Base-by-base conservation (phyloP, 2,797 vertebrate species). In the Neosilurus hyrtlii region DNA sequence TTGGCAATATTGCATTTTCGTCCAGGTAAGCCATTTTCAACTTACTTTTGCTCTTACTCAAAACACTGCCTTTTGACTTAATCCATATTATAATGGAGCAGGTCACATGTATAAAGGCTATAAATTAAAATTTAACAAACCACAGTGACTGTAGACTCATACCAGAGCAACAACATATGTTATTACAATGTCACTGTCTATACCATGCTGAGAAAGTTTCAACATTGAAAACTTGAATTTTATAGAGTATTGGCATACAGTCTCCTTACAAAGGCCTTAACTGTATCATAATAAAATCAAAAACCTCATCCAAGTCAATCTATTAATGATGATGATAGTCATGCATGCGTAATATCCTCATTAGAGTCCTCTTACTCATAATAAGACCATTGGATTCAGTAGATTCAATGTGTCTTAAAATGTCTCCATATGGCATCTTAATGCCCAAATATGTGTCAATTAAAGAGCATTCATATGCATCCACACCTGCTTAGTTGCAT, bases 341-440 rank as follows among this genome's bases (percentile, higher is more conserved):
- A 63, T 63, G 37, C 37, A 51, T 26, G 75, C 49, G n/a, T 78
- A 62, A 78, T 51, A 78, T 63, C n/a, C n/a, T 63, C 2, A 15
- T 61, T 43, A 62, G 57, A 24, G 57, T 16, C 20, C 20, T 43
- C 52, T 74, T 57, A 57, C 26, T 56, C 72, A 43, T 61, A 76
- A 43, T 61, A 76, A 61, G 56, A 20, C 73, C 30, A 9, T n/a
- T 6, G 10, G 56, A 76, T 59, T 76, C 43, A 51, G 11, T n/a
- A 18, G 18, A 43, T 43, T 43, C 16, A 57, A 18, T 51, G 14
- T 63, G 75, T 63, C 22, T 59, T 18, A 37, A n/a, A 22, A 61
- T 75, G 56, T 76, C 75, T 63, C 75, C 75, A 78, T 78, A 63
- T 63, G 43, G 59, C 59, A 78, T 26, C n/a, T 51, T 78, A 26